These are phyloP conservation scores for Colinus virginianus DNA, from an alignment of 2,113 vertebrate species.

Conservation along the genomic window DNA sequence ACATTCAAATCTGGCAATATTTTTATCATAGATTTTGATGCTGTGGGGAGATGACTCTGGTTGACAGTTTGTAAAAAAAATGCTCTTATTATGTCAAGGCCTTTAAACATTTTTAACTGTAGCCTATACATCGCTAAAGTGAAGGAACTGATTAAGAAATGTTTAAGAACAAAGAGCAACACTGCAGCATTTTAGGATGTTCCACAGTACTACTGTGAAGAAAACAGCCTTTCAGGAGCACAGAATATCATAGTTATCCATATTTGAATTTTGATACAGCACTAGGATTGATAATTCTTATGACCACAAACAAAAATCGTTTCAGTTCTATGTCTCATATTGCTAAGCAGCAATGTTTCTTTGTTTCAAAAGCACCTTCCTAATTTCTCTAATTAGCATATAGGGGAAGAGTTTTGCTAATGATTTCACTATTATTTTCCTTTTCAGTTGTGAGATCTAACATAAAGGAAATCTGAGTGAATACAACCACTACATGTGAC, in stretches of 20 bases:
- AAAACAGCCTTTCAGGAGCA: background rate
- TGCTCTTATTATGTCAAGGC: background rate
- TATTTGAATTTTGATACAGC: background rate
- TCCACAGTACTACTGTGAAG: background rate
- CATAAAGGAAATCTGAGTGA: background rate
- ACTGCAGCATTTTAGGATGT: background rate
- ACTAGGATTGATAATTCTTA: background rate
- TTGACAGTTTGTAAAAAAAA: background rate
- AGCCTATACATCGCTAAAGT: background rate
- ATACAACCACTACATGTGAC: background rate
- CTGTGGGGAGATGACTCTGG: background rate
- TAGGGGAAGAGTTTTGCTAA: background rate
- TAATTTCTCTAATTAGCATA: background rate
- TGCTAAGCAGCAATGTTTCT: accelerated
- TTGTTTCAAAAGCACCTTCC: background rate
- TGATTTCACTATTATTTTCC: background rate
- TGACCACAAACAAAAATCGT: background rate
- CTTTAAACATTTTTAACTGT: background rate
- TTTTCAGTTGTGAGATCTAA: background rate
- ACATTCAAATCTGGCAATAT: background rate
- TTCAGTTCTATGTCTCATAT: background rate
- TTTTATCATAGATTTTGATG: background rate
- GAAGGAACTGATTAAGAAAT: background rate
- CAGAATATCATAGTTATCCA: background rate
- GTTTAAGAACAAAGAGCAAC: background rate